Base-by-base conservation (phyloP, 2,113 vertebrate species). In the Rattus rattus region DNA sequence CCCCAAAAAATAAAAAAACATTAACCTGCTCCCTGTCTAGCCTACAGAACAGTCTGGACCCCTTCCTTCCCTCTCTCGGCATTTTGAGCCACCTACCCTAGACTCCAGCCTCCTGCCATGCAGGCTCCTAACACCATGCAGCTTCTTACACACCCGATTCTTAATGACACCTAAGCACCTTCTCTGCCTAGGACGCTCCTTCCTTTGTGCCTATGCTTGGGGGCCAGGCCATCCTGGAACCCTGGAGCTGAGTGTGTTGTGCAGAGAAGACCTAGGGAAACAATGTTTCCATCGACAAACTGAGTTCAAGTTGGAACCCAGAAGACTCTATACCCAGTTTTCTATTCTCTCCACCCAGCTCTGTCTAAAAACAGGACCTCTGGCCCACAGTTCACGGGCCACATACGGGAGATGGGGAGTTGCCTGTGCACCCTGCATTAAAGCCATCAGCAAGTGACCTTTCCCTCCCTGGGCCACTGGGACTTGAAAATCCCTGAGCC, bases 291-390 rank as follows among this genome's bases (percentile, higher is more conserved):
- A 95, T 80, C 75, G 61, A 63, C 75, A 80, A 92, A 94, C 92
- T 63, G 70, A 94, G 85, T 90, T 83, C 49, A 81, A 88, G 61
- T 28, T 30, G 59, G 83, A 90, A 85, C 77, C 30, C 75, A 87
- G 69, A 91, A 89, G 83, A 83, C 61, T 59, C 54, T 43, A 30
- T 0, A 11, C 92, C 85, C 54, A 87, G 83, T 92, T 95, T 96
- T 94, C 94, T 91, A 92, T 92, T 95, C 94, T 95, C 28, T 83
- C 52, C 79, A 76, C 77, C n/a, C 16, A n/a, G 36, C 56, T 94
- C 61, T 65, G 5, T 30, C 77, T 96, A 52, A 73, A 90, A 92
- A 30, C 52, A 63, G 72, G 39, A 92, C 20, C 10, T 47, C 59
- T 75, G 59, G 24, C 77, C 47, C 86, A 0, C 0, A 59, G 81